A percentile compares a stretch with the other conserved stretches of the same genome.
Evolutionary conservation across 2,888 invertebrate species (phyloP).

Genomic region (Oasisia sp.): DNA sequence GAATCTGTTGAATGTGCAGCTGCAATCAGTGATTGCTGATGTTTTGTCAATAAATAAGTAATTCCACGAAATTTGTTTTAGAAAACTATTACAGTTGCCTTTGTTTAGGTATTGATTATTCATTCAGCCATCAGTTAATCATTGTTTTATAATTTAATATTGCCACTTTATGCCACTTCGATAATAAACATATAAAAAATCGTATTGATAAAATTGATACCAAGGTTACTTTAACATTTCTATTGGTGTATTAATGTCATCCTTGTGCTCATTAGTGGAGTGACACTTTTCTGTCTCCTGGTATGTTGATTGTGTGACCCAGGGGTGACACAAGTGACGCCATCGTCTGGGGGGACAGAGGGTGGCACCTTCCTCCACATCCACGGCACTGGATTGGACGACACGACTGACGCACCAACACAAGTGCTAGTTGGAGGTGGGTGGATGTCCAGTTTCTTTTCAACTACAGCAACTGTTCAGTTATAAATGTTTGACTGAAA

Average conservation of each 20-base stretch:
- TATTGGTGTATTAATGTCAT: not conserved
- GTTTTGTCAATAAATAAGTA: too few species aligned
- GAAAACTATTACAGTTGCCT: too few species aligned
- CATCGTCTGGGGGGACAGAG: not conserved
- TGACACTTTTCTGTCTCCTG: not conserved
- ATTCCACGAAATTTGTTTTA: too few species aligned
- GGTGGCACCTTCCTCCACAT: constrained; percentile 13
- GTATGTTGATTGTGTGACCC: not conserved
- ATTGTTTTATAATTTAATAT: too few species aligned
- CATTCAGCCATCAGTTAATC: too few species aligned
- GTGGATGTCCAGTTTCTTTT: not conserved
- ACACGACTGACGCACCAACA: not conserved
- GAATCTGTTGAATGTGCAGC: too few species aligned
- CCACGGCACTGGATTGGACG: constrained; percentile 17
- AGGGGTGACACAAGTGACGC: not conserved
- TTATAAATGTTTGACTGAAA: too few species aligned
- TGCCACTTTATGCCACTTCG: too few species aligned
- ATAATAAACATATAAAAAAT: not conserved
- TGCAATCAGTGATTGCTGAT: too few species aligned
- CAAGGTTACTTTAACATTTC: not conserved
- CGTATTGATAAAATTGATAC: not conserved
- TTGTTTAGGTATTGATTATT: too few species aligned
- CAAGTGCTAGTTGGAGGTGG: not conserved
- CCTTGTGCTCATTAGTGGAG: not conserved
- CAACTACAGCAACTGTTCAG: too few species aligned